A percentile compares a stretch with the other conserved stretches of the same genome.
Evolutionary conservation across 2,888 invertebrate genomes (phyloP).

Genomic region (Ophion ellenae): DNA sequence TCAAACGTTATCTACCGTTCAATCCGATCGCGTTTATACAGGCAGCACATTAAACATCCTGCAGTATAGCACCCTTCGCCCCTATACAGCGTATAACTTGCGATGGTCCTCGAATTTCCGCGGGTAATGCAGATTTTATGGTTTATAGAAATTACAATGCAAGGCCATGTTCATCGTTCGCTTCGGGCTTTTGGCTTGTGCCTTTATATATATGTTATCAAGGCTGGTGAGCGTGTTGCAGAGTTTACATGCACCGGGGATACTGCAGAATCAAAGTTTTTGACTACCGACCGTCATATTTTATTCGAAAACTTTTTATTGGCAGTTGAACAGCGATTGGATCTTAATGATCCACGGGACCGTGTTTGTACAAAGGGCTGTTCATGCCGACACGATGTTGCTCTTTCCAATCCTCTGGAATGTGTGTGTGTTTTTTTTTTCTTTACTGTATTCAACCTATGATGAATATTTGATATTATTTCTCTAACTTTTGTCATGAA

Average conservation of each 20-base stretch:
- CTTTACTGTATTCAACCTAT: no score
- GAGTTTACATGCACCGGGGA: background rate
- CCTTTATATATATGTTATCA: background rate
- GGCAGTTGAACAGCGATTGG: background rate
- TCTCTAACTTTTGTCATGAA: background rate
- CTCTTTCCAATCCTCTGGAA: no score
- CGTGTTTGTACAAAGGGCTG: background rate
- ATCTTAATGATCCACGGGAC: background rate
- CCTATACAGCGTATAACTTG: background rate
- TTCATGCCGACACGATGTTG: no score
- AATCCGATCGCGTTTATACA: conserved; percentile 19
- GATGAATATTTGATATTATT: background rate
- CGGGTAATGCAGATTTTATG: conserved; percentile 64
- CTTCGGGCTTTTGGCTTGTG: conserved; percentile 38
- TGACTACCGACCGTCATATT: background rate
- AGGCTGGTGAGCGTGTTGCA: background rate
- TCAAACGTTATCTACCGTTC: conserved; percentile 53
- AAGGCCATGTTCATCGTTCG: conserved; percentile 22
- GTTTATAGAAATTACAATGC: conserved; percentile 59
- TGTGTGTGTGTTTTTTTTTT: no score
- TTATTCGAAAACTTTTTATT: conserved; percentile 27
- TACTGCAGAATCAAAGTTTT: conserved; percentile 20
- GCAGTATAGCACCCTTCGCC: background rate
- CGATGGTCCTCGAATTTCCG: conserved; percentile 37
- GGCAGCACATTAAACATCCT: conserved; percentile 16